These are phyloP conservation scores for Andricus curvator DNA, from an alignment of 2,888 invertebrate genomes.

Conservation along the genomic window DNA sequence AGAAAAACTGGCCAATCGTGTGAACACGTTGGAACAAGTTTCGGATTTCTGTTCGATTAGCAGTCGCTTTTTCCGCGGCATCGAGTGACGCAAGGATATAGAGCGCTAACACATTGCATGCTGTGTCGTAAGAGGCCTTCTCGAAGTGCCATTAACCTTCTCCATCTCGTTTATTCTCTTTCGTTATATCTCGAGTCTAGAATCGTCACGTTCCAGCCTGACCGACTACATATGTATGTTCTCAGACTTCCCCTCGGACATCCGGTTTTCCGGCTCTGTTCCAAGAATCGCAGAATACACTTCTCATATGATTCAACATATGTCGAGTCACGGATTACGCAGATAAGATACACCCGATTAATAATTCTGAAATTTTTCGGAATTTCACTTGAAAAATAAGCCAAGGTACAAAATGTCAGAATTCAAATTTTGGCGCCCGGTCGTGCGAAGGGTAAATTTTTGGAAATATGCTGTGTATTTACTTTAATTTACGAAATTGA, in stretches of 20 bases:
- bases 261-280: constrained; percentile 12
- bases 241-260: background rate
- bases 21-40: background rate
- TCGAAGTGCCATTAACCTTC: constrained; percentile 49
- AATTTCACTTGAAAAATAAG: background rate
- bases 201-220: background rate
- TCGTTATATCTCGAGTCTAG: background rate
- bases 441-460: too few species aligned
- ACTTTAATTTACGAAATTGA: too few species aligned
- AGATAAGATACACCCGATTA: background rate
- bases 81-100: constrained; percentile 60
- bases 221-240: background rate
- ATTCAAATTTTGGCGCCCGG: too few species aligned
- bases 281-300: background rate
- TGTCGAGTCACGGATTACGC: background rate
- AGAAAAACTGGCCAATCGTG: background rate
- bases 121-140: constrained; percentile 57
- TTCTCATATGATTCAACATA: background rate
- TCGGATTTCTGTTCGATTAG: constrained; percentile 22
- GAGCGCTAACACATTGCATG: constrained; percentile 52
- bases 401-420: too few species aligned
- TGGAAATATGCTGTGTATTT: too few species aligned
- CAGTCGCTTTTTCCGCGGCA: constrained; percentile 45
- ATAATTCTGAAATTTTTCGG: background rate
- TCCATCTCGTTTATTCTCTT: constrained; percentile 37